phyloP scores from a whole-genome alignment of 2,113 vertebrate genomes.

The Uropsilus gracilis region DNA sequence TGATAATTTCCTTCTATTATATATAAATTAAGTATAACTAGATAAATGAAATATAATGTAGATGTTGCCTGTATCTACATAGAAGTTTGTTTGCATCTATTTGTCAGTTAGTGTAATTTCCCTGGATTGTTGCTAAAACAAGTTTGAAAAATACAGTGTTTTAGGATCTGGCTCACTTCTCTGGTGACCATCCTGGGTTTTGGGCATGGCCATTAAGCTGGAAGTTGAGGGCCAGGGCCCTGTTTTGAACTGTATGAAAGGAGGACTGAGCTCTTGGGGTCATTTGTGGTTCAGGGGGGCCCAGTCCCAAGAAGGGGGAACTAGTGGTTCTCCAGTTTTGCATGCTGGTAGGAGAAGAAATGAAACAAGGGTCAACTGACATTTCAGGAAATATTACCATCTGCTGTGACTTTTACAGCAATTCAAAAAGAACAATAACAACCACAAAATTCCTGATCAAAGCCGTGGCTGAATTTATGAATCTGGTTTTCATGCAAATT shows the following conservation, averaged over 20 bases:
- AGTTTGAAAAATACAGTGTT: background rate
- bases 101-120: background rate
- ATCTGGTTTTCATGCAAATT: constrained; percentile 82
- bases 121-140: background rate
- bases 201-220: background rate
- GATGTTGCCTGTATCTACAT: background rate
- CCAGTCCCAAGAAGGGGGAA: background rate
- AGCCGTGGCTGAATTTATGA: constrained; percentile 72
- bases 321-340: background rate
- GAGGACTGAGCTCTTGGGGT: background rate
- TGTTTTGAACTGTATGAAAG: background rate
- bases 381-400: constrained; percentile 63
- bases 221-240: background rate
- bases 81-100: background rate
- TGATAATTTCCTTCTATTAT: background rate
- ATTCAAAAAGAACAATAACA: constrained; percentile 70
- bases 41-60: background rate
- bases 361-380: background rate
- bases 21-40: background rate
- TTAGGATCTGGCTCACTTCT: background rate
- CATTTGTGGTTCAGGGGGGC: background rate
- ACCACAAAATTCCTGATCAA: constrained; percentile 68
- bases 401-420: constrained; percentile 60
- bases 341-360: background rate
- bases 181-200: background rate